Base-by-base conservation (phyloP, 2,113 vertebrate species). In the Alethe castanea region DNA sequence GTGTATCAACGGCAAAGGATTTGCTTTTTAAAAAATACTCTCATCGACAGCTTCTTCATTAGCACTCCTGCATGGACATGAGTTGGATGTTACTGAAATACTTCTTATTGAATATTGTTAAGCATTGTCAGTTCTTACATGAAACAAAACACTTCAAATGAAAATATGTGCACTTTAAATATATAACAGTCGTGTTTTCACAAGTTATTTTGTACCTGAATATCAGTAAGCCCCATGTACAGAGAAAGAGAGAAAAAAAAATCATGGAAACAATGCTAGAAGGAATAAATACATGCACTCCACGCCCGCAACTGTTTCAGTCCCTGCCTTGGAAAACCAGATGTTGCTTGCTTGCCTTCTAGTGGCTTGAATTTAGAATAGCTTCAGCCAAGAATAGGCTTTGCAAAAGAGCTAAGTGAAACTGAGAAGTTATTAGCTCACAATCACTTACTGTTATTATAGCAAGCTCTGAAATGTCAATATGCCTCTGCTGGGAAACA, bases 331-430 rank as follows among this genome's bases (percentile, higher is more conserved):
- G 73, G 29, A 85, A 95, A 91, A 87, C 9, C 15, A 89, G 45
- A 76, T 2, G 25, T 53, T 67, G 48, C 82, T 69, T 78, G 53
- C 95, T 67, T 97, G 62, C 96, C 97, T 97, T 96, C 97, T 97
- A 97, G 95, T 95, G 97, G 94, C 56, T 83, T 62, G 25, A 66
- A 33, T 66, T 74, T 72, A 93, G 96, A 96, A 97, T 33, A 95
- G 67, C 73, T 90, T 78, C 19, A 52, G 26, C 10, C 33, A 25
- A 48, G 16, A 52, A n/a, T 7, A 62, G 54, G 60, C 33, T 69
- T 70, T 92, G 33, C 24, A 67, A 45, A 76, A 89, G 35, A 70
- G 10, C 23, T 76, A 56, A 72, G 56, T 70, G 74, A 86, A 94
- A 88, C 42, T 8, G 73, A 89, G 81, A 86, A 31, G 26, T 80